Evolutionary conservation across 2,888 invertebrate species (phyloP).

Genomic region (Clanis bilineata): DNA sequence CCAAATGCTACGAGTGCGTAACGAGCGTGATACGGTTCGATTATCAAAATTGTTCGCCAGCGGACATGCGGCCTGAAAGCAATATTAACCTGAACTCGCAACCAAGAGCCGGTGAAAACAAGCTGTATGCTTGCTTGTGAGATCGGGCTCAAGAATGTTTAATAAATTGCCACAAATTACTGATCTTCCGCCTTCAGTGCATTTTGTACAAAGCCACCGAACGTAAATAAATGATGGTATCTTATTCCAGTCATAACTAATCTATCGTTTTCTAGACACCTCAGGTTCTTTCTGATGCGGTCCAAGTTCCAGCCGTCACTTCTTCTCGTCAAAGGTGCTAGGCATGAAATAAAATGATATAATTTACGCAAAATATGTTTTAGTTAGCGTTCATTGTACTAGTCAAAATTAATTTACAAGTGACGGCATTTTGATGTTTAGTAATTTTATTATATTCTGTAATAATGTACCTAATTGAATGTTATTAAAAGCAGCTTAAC

Average conservation of each 20-base stretch:
- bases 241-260: neutral
- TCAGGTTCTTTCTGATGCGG: neutral
- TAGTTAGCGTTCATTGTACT: conserved; percentile 57
- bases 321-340: conserved; percentile 62
- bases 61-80: too few relatives aligned
- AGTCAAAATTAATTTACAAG: conserved; percentile 72
- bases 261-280: neutral
- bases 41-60: too few relatives aligned
- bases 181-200: too few relatives aligned
- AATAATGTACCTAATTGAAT: conserved; percentile 48
- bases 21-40: too few relatives aligned
- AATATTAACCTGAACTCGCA: too few relatives aligned
- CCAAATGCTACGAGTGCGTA: too few relatives aligned
- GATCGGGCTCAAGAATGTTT: too few relatives aligned
- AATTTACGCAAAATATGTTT: conserved; percentile 31
- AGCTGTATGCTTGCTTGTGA: too few relatives aligned
- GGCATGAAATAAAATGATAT: conserved; percentile 27
- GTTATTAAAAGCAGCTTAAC: conserved; percentile 66
- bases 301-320: conserved; percentile 26
- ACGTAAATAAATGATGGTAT: too few relatives aligned
- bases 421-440: conserved; percentile 52
- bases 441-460: conserved; percentile 41
- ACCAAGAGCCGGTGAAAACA: too few relatives aligned
- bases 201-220: too few relatives aligned
- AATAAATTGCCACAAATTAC: too few relatives aligned